These are phyloP conservation scores for Muricea muricata DNA, from an alignment of 92 coral and sea anemone genomes.

Conservation along the genomic window DNA sequence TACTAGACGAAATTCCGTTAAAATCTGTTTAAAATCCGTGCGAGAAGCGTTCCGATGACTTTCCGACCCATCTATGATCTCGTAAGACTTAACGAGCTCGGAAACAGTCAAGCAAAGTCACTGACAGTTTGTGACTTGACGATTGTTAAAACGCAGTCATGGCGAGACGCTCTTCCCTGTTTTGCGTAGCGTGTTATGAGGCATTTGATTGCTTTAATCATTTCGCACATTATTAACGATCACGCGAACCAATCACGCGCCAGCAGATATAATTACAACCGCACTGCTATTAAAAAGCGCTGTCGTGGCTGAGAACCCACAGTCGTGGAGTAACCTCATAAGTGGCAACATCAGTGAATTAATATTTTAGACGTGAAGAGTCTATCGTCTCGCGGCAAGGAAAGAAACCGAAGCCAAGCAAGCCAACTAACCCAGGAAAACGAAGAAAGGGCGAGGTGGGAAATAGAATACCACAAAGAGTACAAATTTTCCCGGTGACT, in stretches of 20 bases:
- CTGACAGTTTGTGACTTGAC: neutral
- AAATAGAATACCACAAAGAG: neutral
- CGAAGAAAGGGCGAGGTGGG: neutral
- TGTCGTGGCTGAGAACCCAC: neutral
- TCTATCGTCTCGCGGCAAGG: neutral
- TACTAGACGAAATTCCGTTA: neutral
- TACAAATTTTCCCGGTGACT: neutral
- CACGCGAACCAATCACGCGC: slow-evolving; percentile 32
- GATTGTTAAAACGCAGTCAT: slow-evolving; percentile 8
- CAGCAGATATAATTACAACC: slow-evolving; percentile 18
- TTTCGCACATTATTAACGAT: slow-evolving; percentile 23
- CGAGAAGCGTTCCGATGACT: neutral
- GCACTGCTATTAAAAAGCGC: slow-evolving; percentile 23
- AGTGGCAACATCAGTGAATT: neutral
- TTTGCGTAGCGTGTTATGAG: neutral
- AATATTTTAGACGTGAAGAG: neutral
- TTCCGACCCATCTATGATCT: neutral
- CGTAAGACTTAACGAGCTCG: neutral
- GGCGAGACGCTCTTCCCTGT: neutral
- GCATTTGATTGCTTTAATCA: slow-evolving; percentile 33
- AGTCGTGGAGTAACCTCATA: neutral
- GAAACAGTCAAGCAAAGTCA: neutral
- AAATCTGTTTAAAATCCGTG: neutral
- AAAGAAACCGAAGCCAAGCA: neutral
- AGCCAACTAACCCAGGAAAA: neutral